Percentiles rank a stretch among this genome's conserved stretches.
Evolutionary conservation across 2,888 invertebrate species (phyloP).

Genomic region (Melolontha melolontha): DNA sequence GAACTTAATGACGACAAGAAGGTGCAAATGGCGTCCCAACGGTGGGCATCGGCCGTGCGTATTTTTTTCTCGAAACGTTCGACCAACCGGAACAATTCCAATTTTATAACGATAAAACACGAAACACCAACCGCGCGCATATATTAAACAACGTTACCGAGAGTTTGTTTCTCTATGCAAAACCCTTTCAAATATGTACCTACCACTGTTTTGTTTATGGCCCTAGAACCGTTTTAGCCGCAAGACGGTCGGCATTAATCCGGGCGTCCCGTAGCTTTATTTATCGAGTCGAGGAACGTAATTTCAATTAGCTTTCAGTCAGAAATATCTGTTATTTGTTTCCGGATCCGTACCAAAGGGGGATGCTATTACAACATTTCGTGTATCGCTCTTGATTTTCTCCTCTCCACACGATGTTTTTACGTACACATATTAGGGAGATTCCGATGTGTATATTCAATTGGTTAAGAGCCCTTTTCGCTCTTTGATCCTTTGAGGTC

Average conservation of each 20-base stretch:
- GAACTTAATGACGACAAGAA: slow-evolving; percentile 45
- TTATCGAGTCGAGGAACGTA: slow-evolving; percentile 50
- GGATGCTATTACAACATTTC: neutral
- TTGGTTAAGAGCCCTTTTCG: slow-evolving; percentile 58
- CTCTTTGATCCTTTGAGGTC: slow-evolving; percentile 61
- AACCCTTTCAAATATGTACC: neutral
- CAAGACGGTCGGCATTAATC: slow-evolving; percentile 12
- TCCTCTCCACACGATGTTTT: slow-evolving; percentile 3
- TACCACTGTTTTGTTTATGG: slow-evolving; percentile 15
- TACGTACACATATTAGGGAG: slow-evolving; percentile 1
- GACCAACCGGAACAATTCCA: too few relatives aligned
- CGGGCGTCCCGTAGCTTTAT: slow-evolving; percentile 22
- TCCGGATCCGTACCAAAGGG: slow-evolving; percentile 25
- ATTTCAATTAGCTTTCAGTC: slow-evolving; percentile 57
- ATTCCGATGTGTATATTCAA: slow-evolving; percentile 52
- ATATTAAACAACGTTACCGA: too few relatives aligned
- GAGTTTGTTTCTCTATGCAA: too few relatives aligned
- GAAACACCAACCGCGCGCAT: too few relatives aligned
- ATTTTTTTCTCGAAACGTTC: too few relatives aligned
- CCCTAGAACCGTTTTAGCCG: slow-evolving; percentile 2
- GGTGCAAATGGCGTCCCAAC: slow-evolving; percentile 52
- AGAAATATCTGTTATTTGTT: slow-evolving; percentile 52
- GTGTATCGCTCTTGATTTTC: neutral
- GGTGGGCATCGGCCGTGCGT: neutral
- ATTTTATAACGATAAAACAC: too few relatives aligned